Conservation (phyloP, 2,888 invertebrate genomes). For the Timema cristinae region DNA sequence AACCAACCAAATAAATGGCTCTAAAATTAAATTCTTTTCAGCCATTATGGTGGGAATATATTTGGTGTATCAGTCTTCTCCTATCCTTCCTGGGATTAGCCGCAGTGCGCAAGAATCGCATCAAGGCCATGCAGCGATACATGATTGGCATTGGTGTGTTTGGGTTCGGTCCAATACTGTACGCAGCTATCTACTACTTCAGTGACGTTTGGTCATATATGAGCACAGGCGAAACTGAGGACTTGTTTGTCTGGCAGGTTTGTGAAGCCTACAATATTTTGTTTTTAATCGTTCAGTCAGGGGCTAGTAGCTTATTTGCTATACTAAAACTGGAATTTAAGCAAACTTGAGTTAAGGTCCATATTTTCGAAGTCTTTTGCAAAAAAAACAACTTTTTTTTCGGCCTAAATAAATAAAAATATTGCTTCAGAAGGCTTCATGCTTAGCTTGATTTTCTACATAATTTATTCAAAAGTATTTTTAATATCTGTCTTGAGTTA, state of each 20-base stretch:
- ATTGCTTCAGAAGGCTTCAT: too few relatives aligned
- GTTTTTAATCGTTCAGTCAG: too few relatives aligned
- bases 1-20: too few relatives aligned
- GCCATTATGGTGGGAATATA: constrained; percentile 90
- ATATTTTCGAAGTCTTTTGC: too few relatives aligned
- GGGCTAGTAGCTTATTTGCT: too few relatives aligned
- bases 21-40: constrained; percentile 44
- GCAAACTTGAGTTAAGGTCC: too few relatives aligned
- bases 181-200: constrained; percentile 77
- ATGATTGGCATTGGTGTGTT: constrained; percentile 75
- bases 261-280: constrained; percentile 24
- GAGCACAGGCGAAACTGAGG: constrained; percentile 61
- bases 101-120: constrained; percentile 80
- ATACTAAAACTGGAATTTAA: too few relatives aligned
- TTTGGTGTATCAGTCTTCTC: constrained; percentile 82
- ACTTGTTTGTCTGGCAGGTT: constrained; percentile 81
- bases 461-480: too few relatives aligned
- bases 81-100: constrained; percentile 81
- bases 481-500: too few relatives aligned
- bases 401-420: too few relatives aligned
- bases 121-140: constrained; percentile 70
- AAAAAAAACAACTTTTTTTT: too few relatives aligned
- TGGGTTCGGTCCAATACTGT: constrained; percentile 76
- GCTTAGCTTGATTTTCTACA: too few relatives aligned
- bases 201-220: constrained; percentile 80